A percentile compares a stretch with the other conserved stretches of the same genome.
Conservation (phyloP, 2,888 invertebrate species). For the Tyria jacobaeae region DNA sequence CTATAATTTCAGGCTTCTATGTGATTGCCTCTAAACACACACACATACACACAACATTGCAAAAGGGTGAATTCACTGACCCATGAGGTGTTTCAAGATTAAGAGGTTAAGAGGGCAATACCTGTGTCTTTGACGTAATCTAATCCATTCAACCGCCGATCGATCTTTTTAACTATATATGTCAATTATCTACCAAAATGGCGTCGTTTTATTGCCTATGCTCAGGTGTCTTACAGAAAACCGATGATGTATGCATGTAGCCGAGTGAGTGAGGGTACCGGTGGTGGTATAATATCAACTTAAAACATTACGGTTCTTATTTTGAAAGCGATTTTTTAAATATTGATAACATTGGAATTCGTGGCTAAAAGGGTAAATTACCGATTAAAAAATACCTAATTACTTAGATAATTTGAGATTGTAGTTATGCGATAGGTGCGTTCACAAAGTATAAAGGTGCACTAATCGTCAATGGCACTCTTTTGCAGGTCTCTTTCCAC, state of each 20-base stretch:
- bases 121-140: slow-evolving; percentile 9
- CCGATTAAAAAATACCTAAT: no score
- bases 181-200: not conserved
- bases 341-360: no score
- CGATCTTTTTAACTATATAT: slow-evolving; percentile 1
- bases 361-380: no score
- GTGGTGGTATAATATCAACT: no score
- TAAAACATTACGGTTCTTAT: no score
- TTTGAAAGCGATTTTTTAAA: no score
- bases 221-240: not conserved
- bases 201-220: not conserved
- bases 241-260: not conserved
- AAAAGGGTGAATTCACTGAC: slow-evolving; percentile 13
- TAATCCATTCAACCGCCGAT: slow-evolving; percentile 5
- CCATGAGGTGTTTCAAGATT: not conserved
- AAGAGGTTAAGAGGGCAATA: not conserved
- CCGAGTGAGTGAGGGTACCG: no score
- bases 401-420: no score
- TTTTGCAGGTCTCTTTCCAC: no score
- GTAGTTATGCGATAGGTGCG: no score
- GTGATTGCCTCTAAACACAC: not conserved
- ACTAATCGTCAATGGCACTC: no score
- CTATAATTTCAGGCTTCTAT: not conserved
- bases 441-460: no score
- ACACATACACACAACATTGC: slow-evolving; percentile 10